phyloP scores from a whole-genome alignment of 1,140 invertebrate genomes.

The Tachypleus tridentatus region DNA sequence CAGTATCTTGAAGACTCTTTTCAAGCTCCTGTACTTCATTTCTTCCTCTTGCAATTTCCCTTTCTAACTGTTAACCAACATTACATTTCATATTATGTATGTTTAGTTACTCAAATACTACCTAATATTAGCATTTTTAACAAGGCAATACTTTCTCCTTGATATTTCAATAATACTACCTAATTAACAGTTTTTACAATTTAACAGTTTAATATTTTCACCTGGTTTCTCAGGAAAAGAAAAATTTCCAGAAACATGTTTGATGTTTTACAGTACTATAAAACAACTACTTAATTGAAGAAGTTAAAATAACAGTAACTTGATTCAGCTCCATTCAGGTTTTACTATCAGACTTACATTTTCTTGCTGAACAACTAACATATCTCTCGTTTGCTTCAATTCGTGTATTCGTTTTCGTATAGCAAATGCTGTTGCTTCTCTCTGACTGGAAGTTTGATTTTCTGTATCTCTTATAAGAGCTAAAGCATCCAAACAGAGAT shows the following conservation, averaged over 20 bases:
- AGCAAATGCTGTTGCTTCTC: constrained; percentile 13
- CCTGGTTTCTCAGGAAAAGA: constrained; percentile 5
- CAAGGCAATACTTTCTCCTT: no score
- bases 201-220: constrained; percentile 2
- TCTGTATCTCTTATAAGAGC: constrained; percentile 5
- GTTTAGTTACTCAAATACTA: not conserved
- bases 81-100: not conserved
- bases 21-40: constrained; percentile 9
- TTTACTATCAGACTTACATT: no score
- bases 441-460: constrained; percentile 7
- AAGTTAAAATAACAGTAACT: no score
- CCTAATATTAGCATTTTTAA: no score
- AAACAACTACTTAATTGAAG: no score
- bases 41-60: constrained; percentile 10
- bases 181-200: not conserved
- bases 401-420: constrained; percentile 15
- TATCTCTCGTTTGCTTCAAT: constrained; percentile 1
- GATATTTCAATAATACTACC: no score
- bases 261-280: no score
- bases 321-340: no score
- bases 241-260: no score
- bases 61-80: not conserved
- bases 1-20: not conserved
- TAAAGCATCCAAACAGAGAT: no score
- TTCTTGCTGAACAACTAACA: no score